Evolutionary conservation across 2,797 vertebrate species (phyloP), one percentile per base, ranked within the genome.

Genomic region (Lacerta agilis): DNA sequence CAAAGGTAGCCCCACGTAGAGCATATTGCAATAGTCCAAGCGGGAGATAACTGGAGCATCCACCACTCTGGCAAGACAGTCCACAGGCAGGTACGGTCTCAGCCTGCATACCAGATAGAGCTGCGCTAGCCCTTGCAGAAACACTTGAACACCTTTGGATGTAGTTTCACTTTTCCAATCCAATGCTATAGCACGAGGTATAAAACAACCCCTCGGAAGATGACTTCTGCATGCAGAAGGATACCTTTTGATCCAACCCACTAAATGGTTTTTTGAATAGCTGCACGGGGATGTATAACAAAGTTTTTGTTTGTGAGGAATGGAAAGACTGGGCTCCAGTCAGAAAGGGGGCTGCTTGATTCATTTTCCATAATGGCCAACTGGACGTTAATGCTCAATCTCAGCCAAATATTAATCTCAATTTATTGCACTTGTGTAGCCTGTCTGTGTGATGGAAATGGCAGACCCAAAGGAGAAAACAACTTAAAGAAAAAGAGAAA

Each of bases 351-450:
- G 36, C 36, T 9, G 85, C 41, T 55, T 83, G 80, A 87, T 87
- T 78, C n/a, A 77, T 87, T 87, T 87, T 83, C 80, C 72, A 67
- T 77, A 83, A 83, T 83, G 77, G 86, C 33, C n/a, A 83, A 71
- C 45, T 77, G 72, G 55, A 87, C 18, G 25, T 72, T 81, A 61
- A 72, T 86, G 18, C n/a, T 77, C 33, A 69, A 76, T 17, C 36
- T 43, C 33, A 36, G 80, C 86, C 72, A 77, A 67, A 82, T 87
- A 72, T 86, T 80, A 82, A 87, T 81, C 27, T 73, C 86, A 87
- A 83, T 87, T 87, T 87, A 87, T 83, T 83, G 58, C 73, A 55
- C 67, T 83, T 76, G 61, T 43, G 72, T 69, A 83, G 43, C n/a
- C 64, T 80, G 83, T 83, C 86, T 69, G 80, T 55, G 27, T 83